Evolutionary conservation across 1,140 invertebrate genomes (phyloP).

Genomic region (Steinernema feltiae): DNA sequence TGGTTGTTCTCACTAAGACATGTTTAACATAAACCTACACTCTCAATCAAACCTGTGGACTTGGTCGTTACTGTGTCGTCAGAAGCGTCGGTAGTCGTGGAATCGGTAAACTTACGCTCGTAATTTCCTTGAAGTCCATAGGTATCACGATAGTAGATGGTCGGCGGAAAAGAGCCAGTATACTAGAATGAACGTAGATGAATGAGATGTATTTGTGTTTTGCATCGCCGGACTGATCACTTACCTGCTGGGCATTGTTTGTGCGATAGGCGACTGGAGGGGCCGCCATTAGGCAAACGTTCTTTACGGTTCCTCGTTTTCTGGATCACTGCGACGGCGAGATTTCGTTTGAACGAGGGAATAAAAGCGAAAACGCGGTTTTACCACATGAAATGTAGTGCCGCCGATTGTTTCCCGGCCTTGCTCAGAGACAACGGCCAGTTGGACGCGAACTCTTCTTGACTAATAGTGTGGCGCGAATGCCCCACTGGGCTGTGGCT

Average conservation of each 20-base stretch:
- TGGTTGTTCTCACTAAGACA: conserved; percentile 42
- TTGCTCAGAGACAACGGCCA: neutral
- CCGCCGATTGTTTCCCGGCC: neutral
- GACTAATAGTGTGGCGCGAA: neutral
- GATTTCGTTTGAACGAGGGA: neutral
- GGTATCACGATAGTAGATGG: conserved; percentile 53
- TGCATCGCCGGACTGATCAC: neutral
- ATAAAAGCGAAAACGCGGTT: neutral
- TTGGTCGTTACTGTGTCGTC: conserved; percentile 50
- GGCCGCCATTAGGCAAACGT: conserved; percentile 14
- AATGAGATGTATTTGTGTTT: neutral
- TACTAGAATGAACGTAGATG: conserved; percentile 28
- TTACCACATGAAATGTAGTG: neutral
- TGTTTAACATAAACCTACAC: neutral
- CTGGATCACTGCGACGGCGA: neutral
- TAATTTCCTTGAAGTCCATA: conserved; percentile 44
- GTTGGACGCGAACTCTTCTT: neutral
- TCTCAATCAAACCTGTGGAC: conserved; percentile 45
- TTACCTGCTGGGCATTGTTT: conserved; percentile 31
- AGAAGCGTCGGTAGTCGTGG: conserved; percentile 39
- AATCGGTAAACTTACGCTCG: conserved; percentile 34
- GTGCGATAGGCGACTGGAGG: conserved; percentile 32
- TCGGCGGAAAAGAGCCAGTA: conserved; percentile 51
- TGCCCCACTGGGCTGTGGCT: neutral
- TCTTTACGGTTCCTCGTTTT: conserved; percentile 16